Base-by-base conservation (phyloP, 1,140 invertebrate species). In the Bradynema listronoti region DNA sequence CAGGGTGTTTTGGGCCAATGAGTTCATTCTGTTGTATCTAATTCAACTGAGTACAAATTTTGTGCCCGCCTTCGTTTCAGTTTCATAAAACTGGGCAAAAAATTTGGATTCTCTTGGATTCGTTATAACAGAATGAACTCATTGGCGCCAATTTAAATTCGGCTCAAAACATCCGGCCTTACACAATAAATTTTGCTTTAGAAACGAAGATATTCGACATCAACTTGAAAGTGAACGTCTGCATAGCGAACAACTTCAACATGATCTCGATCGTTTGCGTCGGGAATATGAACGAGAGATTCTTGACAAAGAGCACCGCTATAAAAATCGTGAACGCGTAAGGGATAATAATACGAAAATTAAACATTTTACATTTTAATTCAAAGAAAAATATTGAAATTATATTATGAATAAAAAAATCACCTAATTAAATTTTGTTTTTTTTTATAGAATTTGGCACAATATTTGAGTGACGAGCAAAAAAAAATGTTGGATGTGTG, bases 401-500 rank as follows among this genome's bases (percentile, higher is more conserved):
- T 47, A 32, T 29, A 25, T 29, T 27, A 7, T 11, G 30, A 25
- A 1, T 25, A 16, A 9, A 3, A 11, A 52, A 43, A 47, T 14
- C 22, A 49, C 16, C n/a, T 43, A 36, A 29, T 55, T 25, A 7
- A 55, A 2, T 24, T 4, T 4, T 1, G 4, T 24, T 29, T 36
- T 53, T 4, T 6, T 43, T 9, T 68, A 41, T 42, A 75, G 75
- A 78, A 78, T 49, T 43, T 77, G n/a, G 36, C 75, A 14, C 73
- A 78, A 55, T 78, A 78, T 53, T 58, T 78, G 1, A 72, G 70
- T 30, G 74, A 77, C 50, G 74, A 77, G 41, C 74, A 77, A 58
- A 71, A 75, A 47, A 77, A 78, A 29, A 77, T 78, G 71, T 42
- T 78, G n/a, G 74, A 77, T 45, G 29, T 77, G 1, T 78, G 75